phyloP scores from a whole-genome alignment of 2,888 invertebrate genomes.

The Tenthredo livida region DNA sequence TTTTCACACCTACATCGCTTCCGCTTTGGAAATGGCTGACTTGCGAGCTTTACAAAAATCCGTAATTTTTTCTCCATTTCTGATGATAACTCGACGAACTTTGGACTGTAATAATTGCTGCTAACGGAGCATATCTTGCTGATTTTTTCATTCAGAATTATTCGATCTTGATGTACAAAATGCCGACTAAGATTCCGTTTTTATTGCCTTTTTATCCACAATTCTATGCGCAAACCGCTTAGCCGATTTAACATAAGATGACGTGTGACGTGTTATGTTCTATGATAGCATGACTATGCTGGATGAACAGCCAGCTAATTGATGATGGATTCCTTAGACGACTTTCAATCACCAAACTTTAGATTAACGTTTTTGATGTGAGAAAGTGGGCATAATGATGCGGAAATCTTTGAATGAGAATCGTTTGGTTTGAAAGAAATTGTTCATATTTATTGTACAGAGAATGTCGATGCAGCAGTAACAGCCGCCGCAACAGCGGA shows the following conservation, averaged over 20 bases:
- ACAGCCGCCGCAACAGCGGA: background rate
- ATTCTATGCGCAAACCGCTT: no score
- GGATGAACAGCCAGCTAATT: no score
- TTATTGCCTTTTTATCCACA: no score
- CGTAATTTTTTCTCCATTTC: no score
- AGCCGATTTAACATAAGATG: no score
- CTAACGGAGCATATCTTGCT: background rate
- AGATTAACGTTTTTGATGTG: no score
- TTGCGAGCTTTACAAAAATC: background rate
- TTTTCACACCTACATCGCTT: background rate
- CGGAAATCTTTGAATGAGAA: background rate
- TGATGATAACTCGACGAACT: background rate
- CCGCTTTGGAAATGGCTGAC: background rate
- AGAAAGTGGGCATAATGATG: background rate
- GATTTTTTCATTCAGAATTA: background rate
- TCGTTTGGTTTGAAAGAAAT: background rate
- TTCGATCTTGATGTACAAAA: background rate
- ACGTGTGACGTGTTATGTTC: no score
- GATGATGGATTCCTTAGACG: no score
- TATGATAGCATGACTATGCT: no score
- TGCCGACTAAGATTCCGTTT: background rate
- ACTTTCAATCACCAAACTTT: no score
- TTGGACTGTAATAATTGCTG: background rate
- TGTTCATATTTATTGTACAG: background rate
- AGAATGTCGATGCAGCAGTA: background rate